A percentile compares a stretch with the other conserved stretches of the same genome.
Evolutionary conservation across 2,113 vertebrate genomes (phyloP).

Genomic region (Nycticryphes semicollaris): DNA sequence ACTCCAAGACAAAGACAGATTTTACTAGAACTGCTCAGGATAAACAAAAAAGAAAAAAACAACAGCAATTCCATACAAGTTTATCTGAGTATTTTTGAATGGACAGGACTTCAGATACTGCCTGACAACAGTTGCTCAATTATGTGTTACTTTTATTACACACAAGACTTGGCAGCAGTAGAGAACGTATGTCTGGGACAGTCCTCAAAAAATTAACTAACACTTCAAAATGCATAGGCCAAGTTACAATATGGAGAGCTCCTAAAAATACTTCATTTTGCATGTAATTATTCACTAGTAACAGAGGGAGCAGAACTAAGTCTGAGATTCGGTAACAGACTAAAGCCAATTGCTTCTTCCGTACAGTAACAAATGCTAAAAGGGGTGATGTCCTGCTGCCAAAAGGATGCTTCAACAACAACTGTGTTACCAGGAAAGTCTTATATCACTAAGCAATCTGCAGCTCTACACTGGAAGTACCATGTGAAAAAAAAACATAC

Average conservation of each 20-base stretch:
- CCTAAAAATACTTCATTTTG: constrained; percentile 47
- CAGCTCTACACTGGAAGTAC: not conserved
- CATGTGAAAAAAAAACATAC: not conserved
- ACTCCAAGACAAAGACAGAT: not conserved
- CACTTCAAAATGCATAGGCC: constrained; percentile 44
- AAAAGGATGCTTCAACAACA: constrained; percentile 39
- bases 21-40: not conserved
- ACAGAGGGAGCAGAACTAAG: not conserved
- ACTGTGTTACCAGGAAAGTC: constrained; percentile 11
- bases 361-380: not conserved
- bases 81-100: constrained; percentile 34
- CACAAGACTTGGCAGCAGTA: constrained; percentile 45
- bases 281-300: constrained; percentile 46
- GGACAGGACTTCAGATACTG: constrained; percentile 42
- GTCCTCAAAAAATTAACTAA: constrained; percentile 36
- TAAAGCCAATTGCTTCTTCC: not conserved
- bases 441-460: not conserved
- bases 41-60: not conserved
- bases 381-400: not conserved
- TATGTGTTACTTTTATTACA: constrained; percentile 59
- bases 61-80: not conserved
- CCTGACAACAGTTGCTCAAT: constrained; percentile 63
- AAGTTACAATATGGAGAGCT: constrained; percentile 54
- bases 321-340: not conserved
- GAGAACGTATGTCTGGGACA: constrained; percentile 46